Conservation (phyloP, 2,113 vertebrate species). For the Hemichromis elongatus region DNA sequence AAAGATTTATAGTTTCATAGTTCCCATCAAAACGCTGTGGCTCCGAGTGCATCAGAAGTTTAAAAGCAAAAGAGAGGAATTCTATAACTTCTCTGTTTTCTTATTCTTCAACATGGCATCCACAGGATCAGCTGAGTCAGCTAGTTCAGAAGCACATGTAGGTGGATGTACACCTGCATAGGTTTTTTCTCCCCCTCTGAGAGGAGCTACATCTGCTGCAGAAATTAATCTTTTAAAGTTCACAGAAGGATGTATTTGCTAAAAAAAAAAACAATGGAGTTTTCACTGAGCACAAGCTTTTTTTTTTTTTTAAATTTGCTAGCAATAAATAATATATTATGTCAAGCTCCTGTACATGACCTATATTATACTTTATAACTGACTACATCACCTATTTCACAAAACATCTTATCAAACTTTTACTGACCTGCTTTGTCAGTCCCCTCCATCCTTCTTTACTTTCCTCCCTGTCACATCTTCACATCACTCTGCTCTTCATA, state of each 20-base stretch:
- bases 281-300: neutral
- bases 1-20: neutral
- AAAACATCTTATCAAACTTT: neutral
- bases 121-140: neutral
- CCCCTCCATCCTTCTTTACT: neutral
- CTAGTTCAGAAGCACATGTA: neutral
- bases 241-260: neutral
- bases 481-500: slow-evolving; percentile 1
- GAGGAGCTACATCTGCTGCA: neutral
- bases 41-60: neutral
- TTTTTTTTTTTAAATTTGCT: neutral
- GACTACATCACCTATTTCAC: neutral
- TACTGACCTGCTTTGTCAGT: neutral
- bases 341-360: neutral
- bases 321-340: neutral
- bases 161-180: neutral
- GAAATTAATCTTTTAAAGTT: neutral
- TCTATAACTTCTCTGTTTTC: neutral
- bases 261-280: neutral
- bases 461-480: neutral
- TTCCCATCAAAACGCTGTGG: neutral
- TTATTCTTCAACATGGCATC: neutral
- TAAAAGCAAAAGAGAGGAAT: neutral
- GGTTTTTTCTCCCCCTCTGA: neutral
- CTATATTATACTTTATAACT: neutral